phyloP scores from a whole-genome alignment of 2,113 vertebrate genomes.

The Chaetops frenatus region DNA sequence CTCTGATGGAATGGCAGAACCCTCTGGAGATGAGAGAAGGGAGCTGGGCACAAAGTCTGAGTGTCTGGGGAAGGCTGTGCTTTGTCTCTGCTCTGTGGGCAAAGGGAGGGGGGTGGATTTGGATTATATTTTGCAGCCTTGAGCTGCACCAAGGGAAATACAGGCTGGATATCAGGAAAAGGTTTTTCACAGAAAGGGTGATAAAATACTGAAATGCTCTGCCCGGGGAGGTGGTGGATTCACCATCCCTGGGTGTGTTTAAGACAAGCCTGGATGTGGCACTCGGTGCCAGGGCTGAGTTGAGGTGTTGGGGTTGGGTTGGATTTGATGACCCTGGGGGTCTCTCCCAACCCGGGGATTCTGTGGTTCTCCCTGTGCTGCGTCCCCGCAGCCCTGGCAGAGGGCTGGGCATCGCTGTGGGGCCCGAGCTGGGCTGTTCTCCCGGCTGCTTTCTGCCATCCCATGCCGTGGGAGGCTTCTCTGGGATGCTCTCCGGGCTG shows the following conservation, averaged over 20 bases:
- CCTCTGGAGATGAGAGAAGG: not conserved
- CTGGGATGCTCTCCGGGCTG: not conserved
- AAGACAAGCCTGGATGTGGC: too few relatives aligned
- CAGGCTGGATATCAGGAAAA: too few relatives aligned
- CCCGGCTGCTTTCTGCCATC: accelerated
- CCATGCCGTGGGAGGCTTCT: not conserved
- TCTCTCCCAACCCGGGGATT: too few relatives aligned
- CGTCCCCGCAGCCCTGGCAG: not conserved
- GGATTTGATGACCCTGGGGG: too few relatives aligned
- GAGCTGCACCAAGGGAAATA: too few relatives aligned
- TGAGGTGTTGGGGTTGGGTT: too few relatives aligned
- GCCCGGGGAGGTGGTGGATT: too few relatives aligned
- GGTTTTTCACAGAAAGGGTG: too few relatives aligned
- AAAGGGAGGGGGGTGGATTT: not conserved
- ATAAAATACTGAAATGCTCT: too few relatives aligned
- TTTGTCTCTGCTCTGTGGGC: not conserved
- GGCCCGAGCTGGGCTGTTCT: not conserved
- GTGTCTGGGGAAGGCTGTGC: not conserved
- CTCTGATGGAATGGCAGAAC: not conserved
- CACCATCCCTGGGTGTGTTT: too few relatives aligned
- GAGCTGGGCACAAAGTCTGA: not conserved
- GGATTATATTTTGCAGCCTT: accelerated
- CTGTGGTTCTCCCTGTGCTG: accelerated
- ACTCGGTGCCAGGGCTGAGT: too few relatives aligned
- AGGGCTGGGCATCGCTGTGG: not conserved